Evolutionary conservation across 2,797 vertebrate species (phyloP), one percentile per base, ranked within the genome.

Genomic region (Alcedo atthis): DNA sequence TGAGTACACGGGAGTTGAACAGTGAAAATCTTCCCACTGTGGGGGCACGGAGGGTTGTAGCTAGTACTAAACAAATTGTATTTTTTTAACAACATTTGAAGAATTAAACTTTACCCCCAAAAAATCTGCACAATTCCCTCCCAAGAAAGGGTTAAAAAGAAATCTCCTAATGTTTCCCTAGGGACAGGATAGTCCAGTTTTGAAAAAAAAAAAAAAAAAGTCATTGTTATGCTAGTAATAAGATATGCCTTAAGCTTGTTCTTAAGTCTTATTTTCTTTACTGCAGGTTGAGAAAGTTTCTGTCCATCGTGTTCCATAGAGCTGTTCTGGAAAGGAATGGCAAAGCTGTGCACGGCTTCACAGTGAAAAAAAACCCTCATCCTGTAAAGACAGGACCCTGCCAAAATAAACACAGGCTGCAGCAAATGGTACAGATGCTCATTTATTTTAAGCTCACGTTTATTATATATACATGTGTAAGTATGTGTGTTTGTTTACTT

Each of bases 161-260:
- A 95, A 87, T 80, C 74, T 22, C 10, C 68, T 88, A 32, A 92
- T 90, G 80, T 97, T 97, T 92, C 97, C 85, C 88, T 93, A 92
- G 86, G 94, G 97, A 96, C 92, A 90, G 92, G 95, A 97, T 97
- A 95, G 94, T 95, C 93, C 92, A 89, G 97, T 96, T 96, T 94
- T 96, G 86, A 96, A 97, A 98, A 96, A 97, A 40, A 33, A 40
- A 96, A 97, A 97, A 40, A 33, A 40, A 96, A 97, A 97, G 94
- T 96, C 97, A 97, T 98, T 98, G 97, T 97, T 98, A 97, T 98
- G 97, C 98, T 98, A 98, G 98, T 99, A 99, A 99, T 96, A 98
- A 97, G 98, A 99, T 98, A 98, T 71, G 96, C 94, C 97, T 97
- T 96, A 97, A 97, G 97, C 96, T 92, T 95, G 91, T 71, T 92